Base-by-base conservation (phyloP, 2,113 vertebrate species). In the Callorhinus ursinus region DNA sequence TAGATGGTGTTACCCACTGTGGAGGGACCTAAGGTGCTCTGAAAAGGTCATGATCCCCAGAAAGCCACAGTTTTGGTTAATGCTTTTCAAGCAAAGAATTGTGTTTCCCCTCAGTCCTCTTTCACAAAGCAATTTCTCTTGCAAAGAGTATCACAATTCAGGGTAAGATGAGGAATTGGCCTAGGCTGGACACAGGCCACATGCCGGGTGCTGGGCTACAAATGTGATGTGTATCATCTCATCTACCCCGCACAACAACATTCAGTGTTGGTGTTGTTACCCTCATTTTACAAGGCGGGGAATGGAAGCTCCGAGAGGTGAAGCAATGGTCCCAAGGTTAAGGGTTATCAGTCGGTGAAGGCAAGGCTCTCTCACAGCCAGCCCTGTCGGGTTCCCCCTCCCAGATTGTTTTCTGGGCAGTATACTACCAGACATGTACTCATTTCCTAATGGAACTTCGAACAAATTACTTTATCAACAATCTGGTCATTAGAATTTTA, bases 171-270 rank as follows among this genome's bases (percentile, higher is more conserved):
- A 82, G 46, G 39, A n/a, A 36, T 6, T 76, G 65, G n/a, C 49
- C 16, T 33, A 31, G 16, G 7, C 19, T 39, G 11, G 9, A 15
- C 63, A 72, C 3, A 5, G 13, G n/a, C 10, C 12, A 59, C 19
- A 53, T 6, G 19, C 42, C 14, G 67, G 42, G 12, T 6, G 9
- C 42, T 36, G 26, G 49, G 28, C 16, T 42, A 42, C 15, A 55
- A 33, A 42, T 9, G 9, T 10, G 21, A 2, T 31, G 12, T 53
- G 13, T 26, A 16, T 65, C 15, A 8, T 87, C 26, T 88, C 42
- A 10, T 42, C 33, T 46, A 49, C 6, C 8, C 28, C 0, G 0
- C 26, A 65, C 7, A 46, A 61, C 0, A 1, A 15, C 26, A 31
- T 67, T 9, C 77, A 49, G 1, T 8, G 11, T 53, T 28, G 3